Evolutionary conservation across 2,888 invertebrate species (phyloP), one percentile per base, ranked within the genome.

Genomic region (Harpalus rubripes): DNA sequence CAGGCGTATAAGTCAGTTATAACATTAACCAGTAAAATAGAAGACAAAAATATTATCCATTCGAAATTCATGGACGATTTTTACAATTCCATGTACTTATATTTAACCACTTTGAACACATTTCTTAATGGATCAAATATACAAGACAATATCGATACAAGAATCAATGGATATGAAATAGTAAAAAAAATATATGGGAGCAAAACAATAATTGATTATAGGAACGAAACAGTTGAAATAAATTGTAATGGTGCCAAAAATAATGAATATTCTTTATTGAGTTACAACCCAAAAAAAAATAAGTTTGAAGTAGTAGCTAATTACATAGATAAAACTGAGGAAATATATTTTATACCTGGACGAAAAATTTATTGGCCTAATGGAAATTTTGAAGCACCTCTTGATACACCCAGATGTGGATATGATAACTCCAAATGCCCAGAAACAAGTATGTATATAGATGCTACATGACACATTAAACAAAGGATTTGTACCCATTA

Each of bases 1-100:
- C 94, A 94, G 88, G 98, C 98, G 0, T 98, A 96, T 91, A 95
- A 96, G 86, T 96, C 98, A 0, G 93, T 99, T 85, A 93, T 98
- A 76, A 98, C 97, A 0, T 96, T 99, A 84, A 96, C 97, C n/a
- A 84, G 84, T 61, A 78, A 78, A 26, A 95, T 87, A 44, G 90
- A 96, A 7, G 96, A 97, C 0, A 94, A 95, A 88, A 95, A 96
- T 87, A 92, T 94, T 8, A 3, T 56, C 2, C 44, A 52, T 26
- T 84, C 78, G 0, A 78, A 84, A 63, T 84, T 84, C 90, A 90
- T 84, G 58, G 8, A 97, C 0, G 98, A 98, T 1, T 98, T 99
- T 91, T 98, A 98, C 91, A 99, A 99, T 89, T 98, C 98, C 0
- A 97, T 99, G 8, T 93, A 98, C 0, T 94, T 99, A 52, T 99